phyloP scores from a whole-genome alignment of 2,888 invertebrate species.

The Thecocarcelia acutangulata region DNA sequence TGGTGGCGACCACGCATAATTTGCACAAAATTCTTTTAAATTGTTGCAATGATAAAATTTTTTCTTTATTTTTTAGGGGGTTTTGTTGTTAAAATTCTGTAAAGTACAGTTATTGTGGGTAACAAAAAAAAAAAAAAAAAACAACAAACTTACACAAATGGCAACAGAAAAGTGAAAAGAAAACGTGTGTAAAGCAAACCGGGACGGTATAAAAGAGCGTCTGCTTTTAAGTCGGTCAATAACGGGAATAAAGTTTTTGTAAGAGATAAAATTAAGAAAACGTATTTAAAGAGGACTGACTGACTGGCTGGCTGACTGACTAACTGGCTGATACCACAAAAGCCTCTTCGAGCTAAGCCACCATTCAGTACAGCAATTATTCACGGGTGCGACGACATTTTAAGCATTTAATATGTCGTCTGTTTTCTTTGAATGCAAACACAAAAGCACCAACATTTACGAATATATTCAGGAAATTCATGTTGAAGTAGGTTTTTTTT shows the following conservation, averaged over 20 bases:
- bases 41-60: conserved; percentile 28
- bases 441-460: conserved; percentile 13
- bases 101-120: conserved; percentile 64
- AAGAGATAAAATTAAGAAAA: conserved; percentile 45
- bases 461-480: conserved; percentile 19
- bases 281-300: conserved; percentile 12
- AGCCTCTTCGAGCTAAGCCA: neutral
- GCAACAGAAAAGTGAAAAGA: conserved; percentile 35
- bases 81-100: conserved; percentile 11
- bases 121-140: neutral
- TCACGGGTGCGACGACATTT: conserved; percentile 58
- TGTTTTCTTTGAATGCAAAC: conserved; percentile 1
- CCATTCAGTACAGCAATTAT: conserved; percentile 44
- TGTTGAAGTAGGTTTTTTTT: conserved; percentile 10
- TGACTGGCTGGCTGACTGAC: conserved; percentile 1
- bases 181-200: conserved; percentile 44
- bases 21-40: conserved; percentile 52
- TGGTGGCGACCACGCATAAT: conserved; percentile 54
- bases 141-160: conserved; percentile 15
- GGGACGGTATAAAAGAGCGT: conserved; percentile 38
- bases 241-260: conserved; percentile 63
- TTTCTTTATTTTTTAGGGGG: neutral
- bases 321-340: conserved; percentile 26
- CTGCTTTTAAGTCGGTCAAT: conserved; percentile 68
- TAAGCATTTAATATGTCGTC: conserved; percentile 20